Evolutionary conservation across 2,797 vertebrate genomes (phyloP), one percentile per base, ranked within the genome.

Genomic region (Pitangus sulphuratus): DNA sequence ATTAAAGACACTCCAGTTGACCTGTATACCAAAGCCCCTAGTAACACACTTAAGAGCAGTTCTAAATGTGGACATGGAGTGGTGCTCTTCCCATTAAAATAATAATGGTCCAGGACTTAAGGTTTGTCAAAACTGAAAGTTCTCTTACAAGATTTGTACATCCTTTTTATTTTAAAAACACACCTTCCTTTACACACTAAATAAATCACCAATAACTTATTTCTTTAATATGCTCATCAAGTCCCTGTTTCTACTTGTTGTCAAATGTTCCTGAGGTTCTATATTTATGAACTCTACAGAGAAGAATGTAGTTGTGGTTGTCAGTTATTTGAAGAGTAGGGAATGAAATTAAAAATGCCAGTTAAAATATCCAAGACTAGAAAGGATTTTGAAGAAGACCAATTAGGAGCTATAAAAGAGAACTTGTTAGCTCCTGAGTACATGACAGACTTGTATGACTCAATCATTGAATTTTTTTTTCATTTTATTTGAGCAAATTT

Each of bases 81-180:
- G 92, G 89, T 81, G 87, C 91, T 94, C 94, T 95, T 96, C 33
- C 39, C 82, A 92, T 78, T 86, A 84, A 91, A 88, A 96, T 68
- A 80, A n/a, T 47, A 86, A 81, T 28, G 6, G 20, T 48, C n/a
- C 12, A 50, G 17, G 81, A 85, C 10, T 51, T 51, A 75, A 65
- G 17, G 58, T 62, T 76, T 69, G 70, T 54, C 42, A 58, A 10
- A 51, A n/a, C 7, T 51, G 15, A 65, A 93, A 68, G 8, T 65
- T 84, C 68, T 78, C 20, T 39, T 77, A 68, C 17, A 85, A 71
- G 28, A 87, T 71, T 56, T 83, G 24, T 33, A 54, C 6, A 26
- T 35, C 1, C 17, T 69, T 86, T 75, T 58, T 33, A 50, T 44
- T 79, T 83, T 33, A 87, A 70, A 79, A 74, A 33, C 40, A 76